Evolutionary conservation across 2,888 invertebrate genomes (phyloP), one percentile per base, ranked within the genome.

Genomic region (Hyposoter dolosus): DNA sequence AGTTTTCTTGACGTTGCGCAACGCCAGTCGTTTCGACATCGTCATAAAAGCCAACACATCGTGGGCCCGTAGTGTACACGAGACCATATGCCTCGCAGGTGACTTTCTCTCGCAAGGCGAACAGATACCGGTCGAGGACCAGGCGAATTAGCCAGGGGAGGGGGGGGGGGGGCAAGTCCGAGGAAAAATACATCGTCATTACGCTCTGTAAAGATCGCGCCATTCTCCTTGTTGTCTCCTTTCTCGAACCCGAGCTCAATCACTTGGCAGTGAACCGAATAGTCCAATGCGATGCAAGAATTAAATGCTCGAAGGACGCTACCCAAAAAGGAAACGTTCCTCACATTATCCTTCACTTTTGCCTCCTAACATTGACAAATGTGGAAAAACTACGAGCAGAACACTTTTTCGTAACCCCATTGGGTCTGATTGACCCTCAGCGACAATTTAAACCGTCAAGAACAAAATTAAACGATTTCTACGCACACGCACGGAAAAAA

Each of bases 251-350:
- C 82, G 84, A 32, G 82, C 85, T 85, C 79, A 87, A 86, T 89
- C 86, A 71, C 83, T 84, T 88, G 89, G 89, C 89, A 90, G 89
- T 91, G 90, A 90, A 90, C 89, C 88, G 88, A 90, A 89, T 89
- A 75, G 78, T 65, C 81, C 63, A 23, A 69, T 53, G 35, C 35
- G 23, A 15, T 28, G 71, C 60, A 75, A 78, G 50, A 63, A 72
- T 28, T 7, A 65, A 40, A 40, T 35, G 23, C 32, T 35, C 35
- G 86, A 81, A 83, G 83, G 83, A 81, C 81, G 28, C 7, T 71
- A 71, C 71, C 32, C 17, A 50, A 71, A 69, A 69, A 69, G 69
- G 69, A 23, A 17, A 43, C 17, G 43, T 69, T 17, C 0, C 23
- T 69, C 35, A 9, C 19, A n/a, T 7, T 40, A 66, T 66, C 66